These are phyloP conservation scores for Oegoconia quadripuncta DNA, from an alignment of 2,888 invertebrate species.

Conservation along the genomic window DNA sequence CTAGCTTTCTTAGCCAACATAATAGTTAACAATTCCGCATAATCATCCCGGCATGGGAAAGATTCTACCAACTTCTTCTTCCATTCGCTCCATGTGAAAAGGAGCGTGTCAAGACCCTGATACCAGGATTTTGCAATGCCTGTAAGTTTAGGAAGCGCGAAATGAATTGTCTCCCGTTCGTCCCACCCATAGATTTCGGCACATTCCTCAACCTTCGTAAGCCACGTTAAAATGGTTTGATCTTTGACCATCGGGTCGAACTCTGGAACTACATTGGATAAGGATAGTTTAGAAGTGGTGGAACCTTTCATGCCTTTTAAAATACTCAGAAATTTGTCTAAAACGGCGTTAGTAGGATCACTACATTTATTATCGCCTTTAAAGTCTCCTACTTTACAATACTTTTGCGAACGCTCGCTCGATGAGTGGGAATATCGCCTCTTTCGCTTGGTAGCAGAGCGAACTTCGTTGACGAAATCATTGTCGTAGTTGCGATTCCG, in stretches of 20 bases:
- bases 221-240: conserved; percentile 12
- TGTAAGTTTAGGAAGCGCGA: conserved; percentile 12
- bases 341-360: background rate
- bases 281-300: background rate
- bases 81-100: conserved; percentile 17
- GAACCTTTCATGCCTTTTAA: background rate
- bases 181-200: conserved; percentile 11
- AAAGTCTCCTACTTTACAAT: no score
- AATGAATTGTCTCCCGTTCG: conserved; percentile 14
- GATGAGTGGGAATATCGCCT: no score
- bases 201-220: conserved; percentile 15
- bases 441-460: no score
- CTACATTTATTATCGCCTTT: no score
- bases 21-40: conserved; percentile 18
- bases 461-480: no score
- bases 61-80: conserved; percentile 17
- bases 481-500: no score
- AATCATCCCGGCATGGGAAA: conserved; percentile 18
- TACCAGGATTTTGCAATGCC: conserved; percentile 20
- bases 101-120: conserved; percentile 14
- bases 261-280: conserved; percentile 15
- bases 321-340: background rate
- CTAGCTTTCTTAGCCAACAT: conserved; percentile 13
- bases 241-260: conserved; percentile 16
- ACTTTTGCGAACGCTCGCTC: no score